Percentiles rank a stretch among this genome's conserved stretches.
Evolutionary conservation across 2,888 invertebrate species (phyloP).

Genomic region (Alviniconcha strummeri): DNA sequence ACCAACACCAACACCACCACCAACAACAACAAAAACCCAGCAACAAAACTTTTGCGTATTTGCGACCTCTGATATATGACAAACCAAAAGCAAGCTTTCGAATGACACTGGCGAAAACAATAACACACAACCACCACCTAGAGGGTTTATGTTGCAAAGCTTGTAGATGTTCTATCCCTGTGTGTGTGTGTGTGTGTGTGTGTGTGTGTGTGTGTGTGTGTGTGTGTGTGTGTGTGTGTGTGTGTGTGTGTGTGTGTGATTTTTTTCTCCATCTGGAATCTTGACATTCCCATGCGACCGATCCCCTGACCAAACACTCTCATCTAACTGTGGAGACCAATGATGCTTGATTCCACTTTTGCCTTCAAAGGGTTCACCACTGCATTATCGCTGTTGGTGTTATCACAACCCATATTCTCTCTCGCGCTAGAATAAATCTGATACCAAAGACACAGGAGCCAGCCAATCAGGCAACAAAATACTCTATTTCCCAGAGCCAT

Average conservation of each 20-base stretch:
- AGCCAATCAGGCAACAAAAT: too few species aligned
- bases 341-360: background rate
- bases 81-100: background rate
- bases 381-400: too few species aligned
- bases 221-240: too few species aligned
- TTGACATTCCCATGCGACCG: background rate
- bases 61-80: background rate
- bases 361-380: background rate
- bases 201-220: too few species aligned
- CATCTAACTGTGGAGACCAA: background rate
- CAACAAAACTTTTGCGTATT: background rate
- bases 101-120: background rate
- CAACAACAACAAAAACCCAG: background rate
- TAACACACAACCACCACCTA: background rate
- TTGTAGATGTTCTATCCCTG: background rate
- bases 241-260: background rate
- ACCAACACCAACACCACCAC: background rate
- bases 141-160: background rate
- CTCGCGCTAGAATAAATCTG: background rate
- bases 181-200: too few species aligned
- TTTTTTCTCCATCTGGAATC: background rate
- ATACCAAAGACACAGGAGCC: background rate
- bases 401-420: background rate
- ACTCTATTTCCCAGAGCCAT: too few species aligned
- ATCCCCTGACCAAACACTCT: too few species aligned